phyloP scores from a whole-genome alignment of 1,140 invertebrate genomes.

The Caenorhabditis tropicalis region DNA sequence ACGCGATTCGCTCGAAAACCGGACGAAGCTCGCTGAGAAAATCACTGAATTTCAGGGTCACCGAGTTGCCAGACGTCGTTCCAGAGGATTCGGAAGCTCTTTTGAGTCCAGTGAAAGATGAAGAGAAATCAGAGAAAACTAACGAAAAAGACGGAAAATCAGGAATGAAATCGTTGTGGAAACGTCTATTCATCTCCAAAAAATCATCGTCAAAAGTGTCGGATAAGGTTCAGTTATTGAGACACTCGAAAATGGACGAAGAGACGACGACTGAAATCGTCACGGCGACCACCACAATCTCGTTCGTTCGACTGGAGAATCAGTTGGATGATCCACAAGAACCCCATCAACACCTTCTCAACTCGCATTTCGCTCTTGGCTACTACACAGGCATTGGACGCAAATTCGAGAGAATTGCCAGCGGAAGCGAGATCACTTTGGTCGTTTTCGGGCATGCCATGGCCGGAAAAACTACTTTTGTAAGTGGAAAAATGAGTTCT shows the following conservation, averaged over 20 bases:
- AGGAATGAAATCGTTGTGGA: neutral
- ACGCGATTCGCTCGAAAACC: slow-evolving; percentile 10
- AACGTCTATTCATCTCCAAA: neutral
- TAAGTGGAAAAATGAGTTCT: neutral
- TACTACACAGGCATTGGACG: slow-evolving; percentile 11
- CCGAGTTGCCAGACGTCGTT: neutral
- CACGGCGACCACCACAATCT: neutral
- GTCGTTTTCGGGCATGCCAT: slow-evolving; percentile 17
- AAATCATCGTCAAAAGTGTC: neutral
- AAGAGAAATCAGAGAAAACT: neutral
- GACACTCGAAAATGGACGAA: neutral
- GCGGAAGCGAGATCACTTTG: neutral
- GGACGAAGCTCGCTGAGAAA: too few species aligned
- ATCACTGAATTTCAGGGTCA: neutral
- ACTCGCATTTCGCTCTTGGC: neutral
- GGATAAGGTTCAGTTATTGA: neutral
- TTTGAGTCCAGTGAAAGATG: neutral
- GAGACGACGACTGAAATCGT: neutral
- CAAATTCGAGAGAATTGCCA: neutral
- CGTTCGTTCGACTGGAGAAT: neutral
- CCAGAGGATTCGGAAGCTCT: neutral
- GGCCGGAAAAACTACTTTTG: neutral
- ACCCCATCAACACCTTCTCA: too few species aligned
- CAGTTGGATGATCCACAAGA: neutral
- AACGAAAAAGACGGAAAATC: neutral